Evolutionary conservation across 2,113 vertebrate species (phyloP).

Genomic region (Perca schrenkii): DNA sequence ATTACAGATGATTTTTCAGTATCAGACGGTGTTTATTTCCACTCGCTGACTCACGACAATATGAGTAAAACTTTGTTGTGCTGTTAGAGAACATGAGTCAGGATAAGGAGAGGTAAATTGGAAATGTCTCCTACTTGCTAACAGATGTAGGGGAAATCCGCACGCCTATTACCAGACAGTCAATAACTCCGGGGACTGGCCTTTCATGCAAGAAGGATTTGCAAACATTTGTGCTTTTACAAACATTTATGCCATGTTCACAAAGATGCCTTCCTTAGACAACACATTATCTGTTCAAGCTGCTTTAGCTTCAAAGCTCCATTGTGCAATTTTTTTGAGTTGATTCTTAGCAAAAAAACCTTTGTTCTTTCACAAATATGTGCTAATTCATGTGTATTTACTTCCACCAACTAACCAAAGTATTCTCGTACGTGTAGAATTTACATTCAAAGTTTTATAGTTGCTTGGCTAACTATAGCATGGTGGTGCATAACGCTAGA

Average conservation of each 20-base stretch:
- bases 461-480: too few relatives aligned
- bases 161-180: conserved; percentile 24
- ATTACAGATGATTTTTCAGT: conserved; percentile 26
- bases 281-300: background rate
- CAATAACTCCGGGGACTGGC: conserved; percentile 2
- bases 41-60: conserved; percentile 46
- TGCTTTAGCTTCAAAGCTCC: background rate
- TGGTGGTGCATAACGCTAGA: too few relatives aligned
- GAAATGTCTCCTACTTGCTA: conserved; percentile 43
- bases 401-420: too few relatives aligned
- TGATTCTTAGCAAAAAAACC: too few relatives aligned
- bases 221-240: conserved; percentile 39
- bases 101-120: conserved; percentile 33
- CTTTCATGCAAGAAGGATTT: conserved; percentile 10
- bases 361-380: too few relatives aligned
- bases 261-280: background rate
- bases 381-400: too few relatives aligned
- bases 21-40: conserved; percentile 58
- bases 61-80: conserved; percentile 37
- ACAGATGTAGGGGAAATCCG: conserved; percentile 76
- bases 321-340: too few relatives aligned
- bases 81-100: conserved; percentile 63
- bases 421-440: too few relatives aligned
- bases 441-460: too few relatives aligned
- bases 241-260: conserved; percentile 52